Evolutionary conservation across 2,888 invertebrate species (phyloP).

Genomic region (Protodeltote pygarga): DNA sequence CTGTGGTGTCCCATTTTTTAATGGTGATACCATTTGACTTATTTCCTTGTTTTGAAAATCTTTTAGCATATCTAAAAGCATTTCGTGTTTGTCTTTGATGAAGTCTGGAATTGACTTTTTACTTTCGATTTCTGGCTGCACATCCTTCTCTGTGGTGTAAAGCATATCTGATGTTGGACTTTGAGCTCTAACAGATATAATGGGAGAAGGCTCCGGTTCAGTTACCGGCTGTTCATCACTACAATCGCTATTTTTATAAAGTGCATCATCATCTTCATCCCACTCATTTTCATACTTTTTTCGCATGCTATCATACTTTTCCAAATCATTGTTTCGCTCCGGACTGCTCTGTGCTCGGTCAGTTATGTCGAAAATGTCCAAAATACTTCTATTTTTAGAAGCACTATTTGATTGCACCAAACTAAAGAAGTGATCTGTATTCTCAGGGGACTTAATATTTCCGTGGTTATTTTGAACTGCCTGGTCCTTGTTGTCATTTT

Average conservation of each 20-base stretch:
- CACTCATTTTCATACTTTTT: constrained; percentile 72
- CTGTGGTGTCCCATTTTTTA: constrained; percentile 28
- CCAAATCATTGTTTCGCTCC: constrained; percentile 57
- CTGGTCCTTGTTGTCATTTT: too few relatives aligned
- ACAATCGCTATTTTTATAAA: constrained; percentile 70
- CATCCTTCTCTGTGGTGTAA: constrained; percentile 51
- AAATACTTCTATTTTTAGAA: constrained; percentile 75
- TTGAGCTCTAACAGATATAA: constrained; percentile 44
- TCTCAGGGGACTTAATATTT: constrained; percentile 46
- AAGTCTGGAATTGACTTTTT: constrained; percentile 50
- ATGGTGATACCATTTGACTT: constrained; percentile 46
- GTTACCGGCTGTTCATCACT: constrained; percentile 28
- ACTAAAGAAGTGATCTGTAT: constrained; percentile 68
- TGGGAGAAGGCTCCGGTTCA: constrained; percentile 17
- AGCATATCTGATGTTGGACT: constrained; percentile 64
- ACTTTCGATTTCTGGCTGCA: constrained; percentile 33
- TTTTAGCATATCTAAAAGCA: constrained; percentile 66
- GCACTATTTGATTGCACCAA: constrained; percentile 68
- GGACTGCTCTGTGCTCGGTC: constrained; percentile 56
- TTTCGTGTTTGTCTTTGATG: constrained; percentile 65
- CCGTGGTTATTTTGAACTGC: constrained; percentile 12
- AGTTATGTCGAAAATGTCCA: constrained; percentile 75
- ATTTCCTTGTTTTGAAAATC: constrained; percentile 61
- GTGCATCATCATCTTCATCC: constrained; percentile 83
- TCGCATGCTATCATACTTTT: constrained; percentile 61